These are phyloP conservation scores for Avahi laniger DNA, from an alignment of 2,797 vertebrate genomes.

Conservation along the genomic window DNA sequence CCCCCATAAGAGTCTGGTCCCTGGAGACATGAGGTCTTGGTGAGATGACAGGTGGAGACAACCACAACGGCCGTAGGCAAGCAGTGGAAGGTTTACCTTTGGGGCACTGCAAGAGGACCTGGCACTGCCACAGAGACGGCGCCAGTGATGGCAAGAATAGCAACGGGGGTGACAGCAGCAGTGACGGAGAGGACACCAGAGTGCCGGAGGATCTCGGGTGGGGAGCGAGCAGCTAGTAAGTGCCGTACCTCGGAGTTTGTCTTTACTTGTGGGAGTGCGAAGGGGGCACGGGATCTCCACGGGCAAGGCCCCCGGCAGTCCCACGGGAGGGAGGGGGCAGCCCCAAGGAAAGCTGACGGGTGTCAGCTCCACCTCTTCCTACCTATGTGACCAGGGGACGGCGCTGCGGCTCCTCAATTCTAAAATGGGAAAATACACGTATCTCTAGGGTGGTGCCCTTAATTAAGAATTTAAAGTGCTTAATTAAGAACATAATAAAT, in stretches of 20 bases:
- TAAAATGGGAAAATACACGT: neutral
- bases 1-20: neutral
- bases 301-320: neutral
- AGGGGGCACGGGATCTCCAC: neutral
- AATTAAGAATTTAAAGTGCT: neutral
- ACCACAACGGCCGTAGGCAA: neutral
- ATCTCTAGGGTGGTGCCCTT: neutral
- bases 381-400: neutral
- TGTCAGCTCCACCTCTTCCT: accelerated
- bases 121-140: neutral
- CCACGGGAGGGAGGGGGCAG: neutral
- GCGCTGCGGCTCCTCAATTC: neutral
- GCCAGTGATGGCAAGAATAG: neutral
- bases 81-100: neutral
- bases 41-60: neutral
- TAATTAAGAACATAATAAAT: neutral
- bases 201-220: neutral
- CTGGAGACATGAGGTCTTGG: neutral
- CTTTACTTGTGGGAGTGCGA: neutral
- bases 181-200: neutral
- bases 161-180: neutral
- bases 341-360: neutral
- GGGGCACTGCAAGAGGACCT: neutral
- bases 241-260: neutral
- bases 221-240: neutral